Conservation (phyloP, 2,888 invertebrate species). For the Ormyrus rosae region DNA sequence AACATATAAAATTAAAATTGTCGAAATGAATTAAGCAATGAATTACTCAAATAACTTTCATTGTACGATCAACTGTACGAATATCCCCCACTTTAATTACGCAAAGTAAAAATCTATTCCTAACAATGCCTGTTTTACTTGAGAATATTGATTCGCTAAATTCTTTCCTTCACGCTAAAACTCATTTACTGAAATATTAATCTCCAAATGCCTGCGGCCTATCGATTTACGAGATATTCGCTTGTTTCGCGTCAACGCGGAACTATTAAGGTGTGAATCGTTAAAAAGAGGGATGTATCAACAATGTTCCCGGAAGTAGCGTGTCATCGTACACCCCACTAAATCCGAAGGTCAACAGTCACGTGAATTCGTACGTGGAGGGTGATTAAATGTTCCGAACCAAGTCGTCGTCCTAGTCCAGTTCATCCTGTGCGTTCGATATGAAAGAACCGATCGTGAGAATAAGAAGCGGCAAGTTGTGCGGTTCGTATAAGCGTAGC, state of each 20-base stretch:
- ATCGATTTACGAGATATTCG: slow-evolving; percentile 22
- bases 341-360: neutral
- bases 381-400: neutral
- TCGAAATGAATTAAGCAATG: no score
- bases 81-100: no score
- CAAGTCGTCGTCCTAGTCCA: neutral
- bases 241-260: neutral
- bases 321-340: slow-evolving; percentile 13
- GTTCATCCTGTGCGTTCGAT: neutral
- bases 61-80: no score
- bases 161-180: no score
- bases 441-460: slow-evolving; percentile 50
- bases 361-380: neutral
- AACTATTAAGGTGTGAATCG: slow-evolving; percentile 22
- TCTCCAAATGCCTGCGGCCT: neutral
- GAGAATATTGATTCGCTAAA: no score
- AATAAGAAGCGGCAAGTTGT: slow-evolving; percentile 37
- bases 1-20: no score
- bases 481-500: slow-evolving; percentile 38
- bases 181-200: slow-evolving; percentile 23
- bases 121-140: no score
- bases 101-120: no score
- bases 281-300: slow-evolving; percentile 13
- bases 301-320: slow-evolving; percentile 3
- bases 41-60: no score